Evolutionary conservation across 2,888 invertebrate species (phyloP), one percentile per base, ranked within the genome.

Genomic region (Diarsia mendica): DNA sequence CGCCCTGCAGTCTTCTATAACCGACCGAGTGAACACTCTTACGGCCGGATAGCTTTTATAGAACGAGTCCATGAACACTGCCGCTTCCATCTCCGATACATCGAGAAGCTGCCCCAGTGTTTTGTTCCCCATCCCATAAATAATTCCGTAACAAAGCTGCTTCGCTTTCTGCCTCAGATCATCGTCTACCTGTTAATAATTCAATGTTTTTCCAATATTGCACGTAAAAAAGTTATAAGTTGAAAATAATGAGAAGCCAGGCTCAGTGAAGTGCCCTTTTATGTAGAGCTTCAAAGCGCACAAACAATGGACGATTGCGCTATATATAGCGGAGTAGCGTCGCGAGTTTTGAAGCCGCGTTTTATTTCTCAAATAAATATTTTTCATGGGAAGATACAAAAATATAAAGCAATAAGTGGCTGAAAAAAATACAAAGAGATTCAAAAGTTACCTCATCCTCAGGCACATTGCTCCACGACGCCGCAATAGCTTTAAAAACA

Each of bases 41-140:
- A 99, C 97, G 23, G 97, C 97, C 0, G 98, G 97, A 92, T 98
- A 98, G 0, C 97, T 97, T 90, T 97, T 97, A 95, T 98, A 98
- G 93, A 99, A 99, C 69, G 97, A 97, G 75, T 98, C 97, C 92
- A 98, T 97, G 93, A 99, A 98, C 69, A 97, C 95, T 5, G 96
- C 96, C 0, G 99, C 99, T 88, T 99, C 98, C 66, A 97, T 95
- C 92, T 98, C 98, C 0, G 97, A 97, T 15, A 99, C 97, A 74
- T 97, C 97, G 53, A 99, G 96, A 82, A 98, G 97, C 79, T 98
- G 98, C 0, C 98, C 97, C 49, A 99, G 95, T 0, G 98, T 97
- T 89, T 97, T 98, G 77, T 97, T 97, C 3, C 99, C 99, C 98
- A 99, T 99, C 11, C 99, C 99, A 93, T 99, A 99, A 75, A 99